Percentiles rank a stretch among this genome's conserved stretches.
These are phyloP conservation scores for Drosophila antonietae DNA, from an alignment of 2,888 invertebrate species.

Conservation along the genomic window DNA sequence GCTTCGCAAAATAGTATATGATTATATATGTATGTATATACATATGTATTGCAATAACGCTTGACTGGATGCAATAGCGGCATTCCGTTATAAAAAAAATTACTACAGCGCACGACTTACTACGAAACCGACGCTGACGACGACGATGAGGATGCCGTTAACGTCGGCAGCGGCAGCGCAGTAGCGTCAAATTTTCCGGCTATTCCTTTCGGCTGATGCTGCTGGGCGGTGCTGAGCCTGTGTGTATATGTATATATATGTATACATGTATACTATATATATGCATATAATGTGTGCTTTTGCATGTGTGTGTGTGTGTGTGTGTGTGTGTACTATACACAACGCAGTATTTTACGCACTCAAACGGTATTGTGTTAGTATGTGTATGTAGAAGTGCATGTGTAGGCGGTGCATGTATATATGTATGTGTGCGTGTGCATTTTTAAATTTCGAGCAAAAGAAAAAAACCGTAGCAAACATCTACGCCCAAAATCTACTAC, in stretches of 20 bases:
- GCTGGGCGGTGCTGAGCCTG: constrained; percentile 48
- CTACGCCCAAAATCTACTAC: constrained; percentile 65
- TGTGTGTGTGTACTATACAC: constrained; percentile 59
- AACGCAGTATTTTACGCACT: constrained; percentile 69
- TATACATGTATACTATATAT: constrained; percentile 20
- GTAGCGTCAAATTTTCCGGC: constrained; percentile 64
- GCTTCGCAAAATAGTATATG: constrained; percentile 1
- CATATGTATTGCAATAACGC: constrained; percentile 35
- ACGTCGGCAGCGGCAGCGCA: constrained; percentile 50
- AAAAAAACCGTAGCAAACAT: constrained; percentile 39
- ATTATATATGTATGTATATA: background rate
- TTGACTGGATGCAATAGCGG: constrained; percentile 44
- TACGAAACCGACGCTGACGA: constrained; percentile 70
- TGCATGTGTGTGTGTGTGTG: background rate
- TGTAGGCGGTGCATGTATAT: background rate
- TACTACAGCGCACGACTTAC: constrained; percentile 73
- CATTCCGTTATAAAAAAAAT: constrained; percentile 55
- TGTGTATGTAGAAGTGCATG: constrained; percentile 1
- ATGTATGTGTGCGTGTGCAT: constrained; percentile 9
- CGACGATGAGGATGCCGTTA: constrained; percentile 39
- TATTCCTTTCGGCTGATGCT: constrained; percentile 58
- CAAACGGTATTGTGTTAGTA: constrained; percentile 37
- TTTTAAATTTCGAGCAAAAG: constrained; percentile 14
- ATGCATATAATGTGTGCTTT: background rate
- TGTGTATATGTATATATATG: constrained; percentile 34